These are phyloP conservation scores for Maconellicoccus hirsutus DNA, from an alignment of 1,140 invertebrate genomes.

Conservation along the genomic window DNA sequence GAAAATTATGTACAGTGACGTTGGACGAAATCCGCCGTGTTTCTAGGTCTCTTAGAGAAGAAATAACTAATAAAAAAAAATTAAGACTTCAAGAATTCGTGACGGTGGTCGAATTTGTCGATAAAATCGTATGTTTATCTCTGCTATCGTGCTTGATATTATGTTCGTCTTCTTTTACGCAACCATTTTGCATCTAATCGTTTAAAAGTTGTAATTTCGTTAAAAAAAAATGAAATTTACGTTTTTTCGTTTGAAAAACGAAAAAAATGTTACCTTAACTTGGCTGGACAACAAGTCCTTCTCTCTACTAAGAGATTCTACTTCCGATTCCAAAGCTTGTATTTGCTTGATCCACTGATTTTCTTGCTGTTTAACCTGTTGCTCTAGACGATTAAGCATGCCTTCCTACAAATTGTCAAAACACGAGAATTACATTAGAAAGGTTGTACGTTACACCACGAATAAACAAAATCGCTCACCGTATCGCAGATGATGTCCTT, in stretches of 20 bases:
- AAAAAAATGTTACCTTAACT: neutral
- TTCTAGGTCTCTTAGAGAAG: too few species aligned
- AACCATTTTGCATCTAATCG: neutral
- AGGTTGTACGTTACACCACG: too few species aligned
- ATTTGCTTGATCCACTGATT: conserved; percentile 51
- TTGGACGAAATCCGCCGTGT: neutral
- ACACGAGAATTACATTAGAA: too few species aligned
- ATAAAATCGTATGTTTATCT: neutral
- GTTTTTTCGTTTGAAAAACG: too few species aligned
- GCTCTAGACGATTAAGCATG: conserved; percentile 54
- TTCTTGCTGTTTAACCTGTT: conserved; percentile 55
- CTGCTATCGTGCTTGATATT: neutral
- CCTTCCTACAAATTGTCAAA: conserved; percentile 45
- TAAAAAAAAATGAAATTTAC: too few species aligned
- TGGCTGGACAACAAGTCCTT: conserved; percentile 33
- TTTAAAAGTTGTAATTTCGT: too few species aligned
- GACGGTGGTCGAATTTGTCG: neutral
- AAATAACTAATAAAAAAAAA: too few species aligned
- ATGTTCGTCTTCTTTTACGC: neutral
- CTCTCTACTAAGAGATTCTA: conserved; percentile 43
- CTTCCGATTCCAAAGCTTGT: conserved; percentile 46
- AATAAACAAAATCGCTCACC: conserved; percentile 41
- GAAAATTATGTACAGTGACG: neutral
- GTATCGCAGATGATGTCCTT: conserved; percentile 62
- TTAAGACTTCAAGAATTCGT: neutral